Base-by-base conservation (phyloP, 2,113 vertebrate species). In the Odocoileus virginianus region DNA sequence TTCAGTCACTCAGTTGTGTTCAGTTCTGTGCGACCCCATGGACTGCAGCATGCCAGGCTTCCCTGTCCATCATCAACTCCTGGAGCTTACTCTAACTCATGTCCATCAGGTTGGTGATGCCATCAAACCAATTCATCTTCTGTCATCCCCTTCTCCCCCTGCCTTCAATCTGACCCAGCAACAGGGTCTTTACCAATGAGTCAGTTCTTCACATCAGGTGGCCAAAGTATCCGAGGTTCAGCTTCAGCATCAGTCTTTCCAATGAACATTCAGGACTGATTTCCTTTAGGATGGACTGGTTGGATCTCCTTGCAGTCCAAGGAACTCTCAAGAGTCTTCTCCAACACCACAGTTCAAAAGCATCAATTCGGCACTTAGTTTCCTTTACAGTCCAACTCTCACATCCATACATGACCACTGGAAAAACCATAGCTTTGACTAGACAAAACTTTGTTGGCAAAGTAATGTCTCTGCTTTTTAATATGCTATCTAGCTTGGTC, bases 301-400 rank as follows among this genome's bases (percentile, higher is more conserved):
- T 71, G n/a, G 64, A 36, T 36, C 64, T 71, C n/a, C n/a, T 36
- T 36, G 2, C n/a, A 71, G 1, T 36, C 64, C 64, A 71, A 9
- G 4, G 33, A 1, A 64, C 61, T 64, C 61, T 64, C 61, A n/a
- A 64, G 33, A 64, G 33, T 64, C 61, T 64, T n/a, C 28, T 61
- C 33, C 19, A 71, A 23, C 17, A 23, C 64, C n/a, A 71, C 64
- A 71, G 64, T 71, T 71, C 10, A 71, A 71, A 12, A 36, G 9
- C n/a, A 71, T 36, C 64, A 71, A 12, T 36, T 71, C 1, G 0
- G 2, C 0, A 0, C n/a, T 71, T 17, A 36, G n/a, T 12, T 71
- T 71, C 12, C 64, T n/a, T 71, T 71, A 71, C 2, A 71, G n/a
- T 36, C 19, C 64, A 36, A 36, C 5, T 5, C n/a, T 36, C 36